Evolutionary conservation across 2,888 invertebrate genomes (phyloP), one percentile per base, ranked within the genome.

Genomic region (Drosophila subquinaria): DNA sequence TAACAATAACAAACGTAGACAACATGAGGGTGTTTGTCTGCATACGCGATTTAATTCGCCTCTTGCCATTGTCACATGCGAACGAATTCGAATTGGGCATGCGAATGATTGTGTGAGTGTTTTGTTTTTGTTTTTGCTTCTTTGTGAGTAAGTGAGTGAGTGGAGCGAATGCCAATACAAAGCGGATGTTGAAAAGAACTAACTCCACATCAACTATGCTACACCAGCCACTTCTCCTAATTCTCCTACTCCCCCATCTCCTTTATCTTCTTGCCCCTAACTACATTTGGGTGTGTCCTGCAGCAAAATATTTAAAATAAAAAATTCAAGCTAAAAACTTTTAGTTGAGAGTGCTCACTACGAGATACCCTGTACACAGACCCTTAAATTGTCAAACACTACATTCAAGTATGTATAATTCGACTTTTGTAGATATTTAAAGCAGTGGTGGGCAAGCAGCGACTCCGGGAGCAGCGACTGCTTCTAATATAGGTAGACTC

Each of bases 11-110:
- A 30, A 30, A 48, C 38, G 8, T 38, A 75, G 52, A 81, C 63
- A 75, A 67, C 48, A 82, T 80, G 74, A 82, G 83, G 83, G 81
- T 82, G 86, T 82, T 56, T 66, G 76, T 85, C 72, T 81, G 86
- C 83, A 82, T 74, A 77, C 75, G 67, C 76, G 82, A 81, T 81
- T 73, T 77, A 75, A 85, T 76, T 74, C 75, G 59, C 45, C 42
- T 56, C 47, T 62, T 52, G 67, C 69, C 69, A 79, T 81, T 85
- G 82, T 74, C 82, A 75, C 77, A 65, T 73, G 74, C 69, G 74
- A 72, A 43, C 42, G 55, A 63, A 48, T 48, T 48, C 48, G 48
- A 69, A 63, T 69, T 51, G 68, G 40, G 17, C 45, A 55, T 64
- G 43, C 45, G 45, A 50, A 56, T 55, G 36, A 35, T 15, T 57